Conservation (phyloP, 1,140 invertebrate species). For the Laupala kohalensis region DNA sequence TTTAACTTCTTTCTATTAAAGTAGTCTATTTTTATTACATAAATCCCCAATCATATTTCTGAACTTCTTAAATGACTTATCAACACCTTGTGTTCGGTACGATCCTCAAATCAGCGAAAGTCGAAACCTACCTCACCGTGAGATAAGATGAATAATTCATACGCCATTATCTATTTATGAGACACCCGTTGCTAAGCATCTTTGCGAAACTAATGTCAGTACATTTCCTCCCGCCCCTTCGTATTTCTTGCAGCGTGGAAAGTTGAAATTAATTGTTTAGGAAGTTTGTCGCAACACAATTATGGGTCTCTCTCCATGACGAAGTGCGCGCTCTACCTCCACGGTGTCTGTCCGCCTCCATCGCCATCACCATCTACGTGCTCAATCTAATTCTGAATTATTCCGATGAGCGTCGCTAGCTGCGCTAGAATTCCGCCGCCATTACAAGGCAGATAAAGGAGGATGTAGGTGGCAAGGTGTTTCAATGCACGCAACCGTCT, state of each 20-base stretch:
- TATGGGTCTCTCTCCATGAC: background rate
- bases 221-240: background rate
- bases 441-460: no score
- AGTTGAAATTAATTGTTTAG: background rate
- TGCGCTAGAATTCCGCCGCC: no score
- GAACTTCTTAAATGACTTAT: no score
- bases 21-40: no score
- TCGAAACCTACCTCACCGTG: no score
- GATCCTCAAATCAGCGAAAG: no score
- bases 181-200: background rate
- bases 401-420: background rate
- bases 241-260: background rate
- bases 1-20: no score
- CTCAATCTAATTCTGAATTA: background rate
- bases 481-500: no score
- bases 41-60: no score
- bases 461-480: no score
- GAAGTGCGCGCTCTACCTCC: background rate
- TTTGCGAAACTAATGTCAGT: background rate
- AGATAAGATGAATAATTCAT: background rate
- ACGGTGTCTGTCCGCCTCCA: background rate
- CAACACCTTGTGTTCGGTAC: no score
- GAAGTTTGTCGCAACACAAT: background rate
- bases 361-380: no score
- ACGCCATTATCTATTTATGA: background rate